phyloP scores from a whole-genome alignment of 2,113 vertebrate species.

The Benitochromis conjunctus region DNA sequence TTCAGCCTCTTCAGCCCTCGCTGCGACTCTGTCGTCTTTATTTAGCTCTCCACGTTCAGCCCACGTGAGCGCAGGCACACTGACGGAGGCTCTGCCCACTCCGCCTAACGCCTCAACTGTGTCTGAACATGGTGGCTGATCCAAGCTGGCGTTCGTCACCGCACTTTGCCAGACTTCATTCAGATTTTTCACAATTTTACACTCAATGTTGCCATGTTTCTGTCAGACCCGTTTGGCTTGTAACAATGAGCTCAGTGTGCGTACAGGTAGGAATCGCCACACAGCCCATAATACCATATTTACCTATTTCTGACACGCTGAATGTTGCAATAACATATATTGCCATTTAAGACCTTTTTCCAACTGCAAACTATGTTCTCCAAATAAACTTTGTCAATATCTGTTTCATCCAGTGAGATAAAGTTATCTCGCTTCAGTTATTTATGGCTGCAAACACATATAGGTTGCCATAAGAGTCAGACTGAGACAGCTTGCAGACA shows the following conservation, averaged over 20 bases:
- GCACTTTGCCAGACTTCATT: not conserved
- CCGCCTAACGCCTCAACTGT: not conserved
- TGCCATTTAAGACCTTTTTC: not conserved
- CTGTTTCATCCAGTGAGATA: not conserved
- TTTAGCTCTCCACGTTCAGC: not conserved
- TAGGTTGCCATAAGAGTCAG: not conserved
- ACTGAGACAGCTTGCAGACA: not conserved
- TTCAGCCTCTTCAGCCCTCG: not conserved
- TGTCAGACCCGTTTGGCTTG: too few species aligned
- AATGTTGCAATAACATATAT: not conserved
- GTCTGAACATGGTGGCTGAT: not conserved
- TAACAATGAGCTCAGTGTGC: not conserved
- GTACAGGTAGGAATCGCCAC: not conserved
- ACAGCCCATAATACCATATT: not conserved
- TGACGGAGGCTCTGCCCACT: not conserved
- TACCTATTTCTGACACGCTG: not conserved
- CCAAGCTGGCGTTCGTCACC: not conserved
- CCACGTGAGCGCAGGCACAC: not conserved
- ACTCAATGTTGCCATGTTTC: fast-evolving
- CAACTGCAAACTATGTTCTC: not conserved
- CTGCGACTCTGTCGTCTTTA: not conserved
- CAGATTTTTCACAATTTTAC: not conserved
- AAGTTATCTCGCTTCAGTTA: not conserved
- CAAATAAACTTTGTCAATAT: not conserved
- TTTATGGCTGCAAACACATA: not conserved